A percentile compares a stretch with the other conserved stretches of the same genome.
Evolutionary conservation across 2,797 vertebrate genomes (phyloP).

Genomic region (Ispidina lecontei): DNA sequence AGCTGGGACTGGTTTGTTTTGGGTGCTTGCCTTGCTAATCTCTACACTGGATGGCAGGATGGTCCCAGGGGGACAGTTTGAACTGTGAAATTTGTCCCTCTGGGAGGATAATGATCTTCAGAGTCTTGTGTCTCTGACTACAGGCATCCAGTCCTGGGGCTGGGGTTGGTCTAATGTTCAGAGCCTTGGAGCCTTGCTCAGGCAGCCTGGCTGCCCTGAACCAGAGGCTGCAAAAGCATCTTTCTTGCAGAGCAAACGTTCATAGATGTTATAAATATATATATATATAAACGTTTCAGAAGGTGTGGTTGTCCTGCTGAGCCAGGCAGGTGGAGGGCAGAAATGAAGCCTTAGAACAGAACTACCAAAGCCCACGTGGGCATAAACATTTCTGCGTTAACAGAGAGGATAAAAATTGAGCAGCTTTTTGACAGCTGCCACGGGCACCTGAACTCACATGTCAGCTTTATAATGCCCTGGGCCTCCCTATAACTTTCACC

Average conservation of each 20-base stretch:
- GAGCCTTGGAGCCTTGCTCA: neutral
- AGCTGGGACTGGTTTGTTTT: neutral
- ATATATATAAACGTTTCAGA: no score
- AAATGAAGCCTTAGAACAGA: neutral
- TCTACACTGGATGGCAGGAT: accelerated
- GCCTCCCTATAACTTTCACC: neutral
- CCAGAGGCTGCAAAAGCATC: neutral
- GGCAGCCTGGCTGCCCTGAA: neutral
- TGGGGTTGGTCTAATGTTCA: neutral
- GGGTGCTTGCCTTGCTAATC: neutral
- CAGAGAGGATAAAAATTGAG: neutral
- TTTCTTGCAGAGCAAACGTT: neutral
- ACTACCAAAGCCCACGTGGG: neutral
- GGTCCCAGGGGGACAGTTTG: neutral
- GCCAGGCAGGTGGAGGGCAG: neutral
- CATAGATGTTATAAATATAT: no score
- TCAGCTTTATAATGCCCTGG: neutral
- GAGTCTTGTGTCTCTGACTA: neutral
- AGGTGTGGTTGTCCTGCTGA: neutral
- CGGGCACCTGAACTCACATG: neutral
- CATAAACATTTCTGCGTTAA: neutral
- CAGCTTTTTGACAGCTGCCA: neutral
- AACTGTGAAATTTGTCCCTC: neutral
- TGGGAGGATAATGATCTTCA: neutral
- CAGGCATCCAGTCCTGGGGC: neutral